Evolutionary conservation across 2,113 vertebrate genomes (phyloP).

Genomic region (Bucco capensis): DNA sequence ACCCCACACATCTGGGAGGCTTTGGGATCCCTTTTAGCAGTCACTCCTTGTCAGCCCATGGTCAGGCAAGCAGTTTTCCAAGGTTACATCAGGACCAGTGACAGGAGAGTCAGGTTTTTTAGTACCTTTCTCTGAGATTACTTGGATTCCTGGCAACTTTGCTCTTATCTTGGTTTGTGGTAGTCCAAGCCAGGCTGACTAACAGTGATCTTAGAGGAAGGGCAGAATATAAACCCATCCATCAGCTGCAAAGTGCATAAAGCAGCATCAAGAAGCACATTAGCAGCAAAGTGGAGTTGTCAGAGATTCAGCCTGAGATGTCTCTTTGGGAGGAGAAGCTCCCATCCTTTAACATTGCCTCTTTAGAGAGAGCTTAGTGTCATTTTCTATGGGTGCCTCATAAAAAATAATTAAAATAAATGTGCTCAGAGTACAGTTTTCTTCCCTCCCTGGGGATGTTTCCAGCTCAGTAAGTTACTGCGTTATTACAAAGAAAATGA

Average conservation of each 20-base stretch:
- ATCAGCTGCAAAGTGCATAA: background rate
- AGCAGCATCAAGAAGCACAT: background rate
- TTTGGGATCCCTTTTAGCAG: background rate
- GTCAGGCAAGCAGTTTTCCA: background rate
- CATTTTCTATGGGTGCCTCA: background rate
- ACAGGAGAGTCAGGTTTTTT: background rate
- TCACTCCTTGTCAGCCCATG: rapidly evolving
- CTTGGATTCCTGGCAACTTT: background rate
- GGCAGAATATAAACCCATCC: background rate
- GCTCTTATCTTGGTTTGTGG: background rate
- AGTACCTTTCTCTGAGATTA: background rate
- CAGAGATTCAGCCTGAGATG: background rate
- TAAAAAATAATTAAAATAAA: slow-evolving; percentile 25
- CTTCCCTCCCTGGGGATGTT: background rate
- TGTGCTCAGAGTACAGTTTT: background rate
- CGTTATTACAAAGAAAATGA: background rate
- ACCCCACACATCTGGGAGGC: background rate
- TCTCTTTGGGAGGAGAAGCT: background rate
- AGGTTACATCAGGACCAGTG: background rate
- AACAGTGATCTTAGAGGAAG: background rate
- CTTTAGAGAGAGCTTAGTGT: background rate
- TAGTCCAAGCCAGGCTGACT: background rate
- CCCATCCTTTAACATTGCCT: background rate
- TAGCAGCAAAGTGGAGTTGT: background rate
- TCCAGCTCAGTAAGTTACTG: slow-evolving; percentile 30